Evolutionary conservation across 2,888 invertebrate species (phyloP).

Genomic region (Plutella xylostella): DNA sequence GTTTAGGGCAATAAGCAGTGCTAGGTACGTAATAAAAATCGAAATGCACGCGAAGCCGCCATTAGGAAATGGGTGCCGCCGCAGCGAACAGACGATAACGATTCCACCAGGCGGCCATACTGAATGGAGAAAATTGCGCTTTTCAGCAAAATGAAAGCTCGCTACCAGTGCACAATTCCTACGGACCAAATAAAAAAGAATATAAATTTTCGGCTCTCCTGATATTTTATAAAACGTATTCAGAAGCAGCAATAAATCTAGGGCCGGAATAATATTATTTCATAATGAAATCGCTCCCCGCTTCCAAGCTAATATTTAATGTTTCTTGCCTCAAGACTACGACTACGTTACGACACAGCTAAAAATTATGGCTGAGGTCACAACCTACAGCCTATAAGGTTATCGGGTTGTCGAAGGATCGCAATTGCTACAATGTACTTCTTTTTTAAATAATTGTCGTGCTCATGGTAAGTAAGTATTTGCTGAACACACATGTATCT

Average conservation of each 20-base stretch:
- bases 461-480: no score
- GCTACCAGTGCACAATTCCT: conserved; percentile 44
- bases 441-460: no score
- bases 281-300: conserved; percentile 10
- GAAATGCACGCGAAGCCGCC: conserved; percentile 60
- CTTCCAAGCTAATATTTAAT: no score
- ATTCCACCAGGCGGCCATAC: conserved; percentile 55
- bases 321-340: no score
- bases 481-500: no score
- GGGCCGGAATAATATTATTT: conserved; percentile 12
- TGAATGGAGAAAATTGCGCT: conserved; percentile 64
- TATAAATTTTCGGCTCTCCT: conserved; percentile 31
- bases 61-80: conserved; percentile 61
- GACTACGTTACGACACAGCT: no score
- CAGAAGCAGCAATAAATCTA: conserved; percentile 33
- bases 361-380: no score
- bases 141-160: conserved; percentile 60
- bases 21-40: conserved; percentile 39
- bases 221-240: conserved; percentile 34
- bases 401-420: no score
- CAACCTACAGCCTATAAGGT: no score
- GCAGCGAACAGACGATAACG: conserved; percentile 54
- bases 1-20: conserved; percentile 6
- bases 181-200: conserved; percentile 31
- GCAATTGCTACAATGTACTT: no score